Conservation (phyloP, 2,888 invertebrate species). For the Thereva unica region DNA sequence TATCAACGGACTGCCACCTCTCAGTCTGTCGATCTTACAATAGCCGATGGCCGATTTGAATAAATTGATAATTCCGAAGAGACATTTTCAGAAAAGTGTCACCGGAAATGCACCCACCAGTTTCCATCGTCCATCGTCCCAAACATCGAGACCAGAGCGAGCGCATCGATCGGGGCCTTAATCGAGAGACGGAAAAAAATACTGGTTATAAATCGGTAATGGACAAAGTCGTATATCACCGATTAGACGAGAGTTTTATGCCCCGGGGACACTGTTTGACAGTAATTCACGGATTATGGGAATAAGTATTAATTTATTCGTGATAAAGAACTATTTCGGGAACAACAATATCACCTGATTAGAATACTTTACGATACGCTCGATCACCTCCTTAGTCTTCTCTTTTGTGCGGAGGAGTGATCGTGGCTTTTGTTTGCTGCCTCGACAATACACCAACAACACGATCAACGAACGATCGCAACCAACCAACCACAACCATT, state of each 20-base stretch:
- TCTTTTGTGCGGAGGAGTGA: too few species aligned
- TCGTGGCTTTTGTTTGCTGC: too few species aligned
- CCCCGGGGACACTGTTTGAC: slow-evolving; percentile 22
- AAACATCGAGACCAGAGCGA: slow-evolving; percentile 6
- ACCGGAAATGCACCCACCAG: slow-evolving; percentile 37
- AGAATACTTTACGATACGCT: too few species aligned
- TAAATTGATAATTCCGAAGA: slow-evolving; percentile 27
- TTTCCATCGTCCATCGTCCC: neutral
- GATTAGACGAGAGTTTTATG: slow-evolving; percentile 19
- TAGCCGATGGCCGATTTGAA: slow-evolving; percentile 34
- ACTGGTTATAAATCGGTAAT: slow-evolving; percentile 26
- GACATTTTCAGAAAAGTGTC: slow-evolving; percentile 11
- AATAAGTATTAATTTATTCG: slow-evolving; percentile 31
- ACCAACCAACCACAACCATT: too few species aligned
- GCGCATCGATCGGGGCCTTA: too few species aligned
- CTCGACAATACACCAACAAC: too few species aligned
- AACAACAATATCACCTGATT: neutral
- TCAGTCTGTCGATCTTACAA: slow-evolving; percentile 25
- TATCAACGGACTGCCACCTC: slow-evolving; percentile 3
- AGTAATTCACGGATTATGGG: slow-evolving; percentile 26
- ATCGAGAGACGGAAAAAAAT: too few species aligned
- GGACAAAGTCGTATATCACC: slow-evolving; percentile 26
- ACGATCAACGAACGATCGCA: too few species aligned
- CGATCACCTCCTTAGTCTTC: too few species aligned
- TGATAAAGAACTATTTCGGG: slow-evolving; percentile 4